A percentile compares a stretch with the other conserved stretches of the same genome.
Conservation (phyloP, 2,113 vertebrate genomes). For the Gasterosteus nipponicus region DNA sequence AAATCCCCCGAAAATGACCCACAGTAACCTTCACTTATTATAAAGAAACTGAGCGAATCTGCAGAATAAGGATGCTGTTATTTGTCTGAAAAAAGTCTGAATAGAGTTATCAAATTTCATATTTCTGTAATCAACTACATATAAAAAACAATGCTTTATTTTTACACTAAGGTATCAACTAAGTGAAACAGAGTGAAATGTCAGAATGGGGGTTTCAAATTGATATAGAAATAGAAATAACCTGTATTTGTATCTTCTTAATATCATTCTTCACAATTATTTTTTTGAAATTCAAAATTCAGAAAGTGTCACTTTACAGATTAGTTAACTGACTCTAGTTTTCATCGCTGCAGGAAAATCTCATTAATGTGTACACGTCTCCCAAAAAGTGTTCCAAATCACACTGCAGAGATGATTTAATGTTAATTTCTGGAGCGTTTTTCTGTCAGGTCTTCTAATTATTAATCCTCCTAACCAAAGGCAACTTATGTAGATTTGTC, state of each 20-base stretch:
- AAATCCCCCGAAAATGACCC: too few relatives aligned
- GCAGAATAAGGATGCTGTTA: neutral
- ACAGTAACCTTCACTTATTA: neutral
- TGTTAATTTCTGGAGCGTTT: conserved; percentile 29
- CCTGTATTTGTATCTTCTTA: neutral
- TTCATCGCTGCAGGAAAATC: conserved; percentile 17
- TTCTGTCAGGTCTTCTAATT: conserved; percentile 35
- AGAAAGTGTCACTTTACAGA: conserved; percentile 10
- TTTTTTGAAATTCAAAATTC: neutral
- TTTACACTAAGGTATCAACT: neutral
- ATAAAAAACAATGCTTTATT: neutral
- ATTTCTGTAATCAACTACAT: too few relatives aligned
- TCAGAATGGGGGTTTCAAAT: neutral
- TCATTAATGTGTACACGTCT: conserved; percentile 18
- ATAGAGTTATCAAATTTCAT: neutral
- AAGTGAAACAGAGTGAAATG: neutral
- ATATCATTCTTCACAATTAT: neutral
- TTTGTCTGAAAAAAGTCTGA: neutral
- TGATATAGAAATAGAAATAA: neutral
- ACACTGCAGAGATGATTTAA: conserved; percentile 11
- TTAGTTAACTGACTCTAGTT: conserved; percentile 2
- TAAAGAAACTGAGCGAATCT: neutral
- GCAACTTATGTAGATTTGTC: conserved; percentile 17
- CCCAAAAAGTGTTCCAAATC: neutral
- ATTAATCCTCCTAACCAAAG: conserved; percentile 27